Evolutionary conservation across 1,140 invertebrate species (phyloP), one percentile per base, ranked within the genome.

Genomic region (Lepidurus arcticus): DNA sequence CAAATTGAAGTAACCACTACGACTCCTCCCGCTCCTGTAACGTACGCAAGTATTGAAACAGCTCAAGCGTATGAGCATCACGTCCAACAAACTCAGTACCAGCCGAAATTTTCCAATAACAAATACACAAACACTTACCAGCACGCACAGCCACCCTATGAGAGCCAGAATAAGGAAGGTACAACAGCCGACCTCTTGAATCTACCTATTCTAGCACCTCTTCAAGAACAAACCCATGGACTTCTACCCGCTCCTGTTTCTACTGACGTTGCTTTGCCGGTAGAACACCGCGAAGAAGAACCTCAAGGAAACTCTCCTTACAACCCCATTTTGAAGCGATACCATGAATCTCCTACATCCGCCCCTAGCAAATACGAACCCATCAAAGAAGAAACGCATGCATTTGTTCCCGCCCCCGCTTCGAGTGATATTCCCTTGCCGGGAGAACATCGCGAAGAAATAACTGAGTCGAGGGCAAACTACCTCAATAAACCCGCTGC

Each of bases 1-100:
- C 10, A 34, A 9, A 76, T 11, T 26, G 44, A 34, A 10, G 44
- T 43, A 7, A 76, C 75, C 75, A 76, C 75, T 6, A 47, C 75
- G 13, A 44, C 75, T 5, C 7, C 75, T 8, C 75, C 75, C 9
- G 75, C 26, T 53, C 24, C 47, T 11, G 34, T 24, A 11, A 2
- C 42, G 21, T 45, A 76, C 16, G 75, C 1, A 42, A 42, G 34
- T 43, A 21, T 13, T 65, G 13, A 13, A 7, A 16, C 13, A 13
- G 8, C 13, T 65, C 16, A 65, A 16, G 13, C n/a, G 8, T 65
- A 65, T 21, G 16, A 21, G 16, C n/a, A 65, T 21, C 16, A 65
- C 53, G n/a, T 65, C 8, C 16, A 65, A 65, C 53, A 34, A 34
- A 34, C 34, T 34, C 34, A 34, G 34, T 34, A 65, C 53, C 53